Percentiles rank a stretch among this genome's conserved stretches.
phyloP scores from a whole-genome alignment of 2,113 vertebrate genomes.

The Pituophis catenifer region DNA sequence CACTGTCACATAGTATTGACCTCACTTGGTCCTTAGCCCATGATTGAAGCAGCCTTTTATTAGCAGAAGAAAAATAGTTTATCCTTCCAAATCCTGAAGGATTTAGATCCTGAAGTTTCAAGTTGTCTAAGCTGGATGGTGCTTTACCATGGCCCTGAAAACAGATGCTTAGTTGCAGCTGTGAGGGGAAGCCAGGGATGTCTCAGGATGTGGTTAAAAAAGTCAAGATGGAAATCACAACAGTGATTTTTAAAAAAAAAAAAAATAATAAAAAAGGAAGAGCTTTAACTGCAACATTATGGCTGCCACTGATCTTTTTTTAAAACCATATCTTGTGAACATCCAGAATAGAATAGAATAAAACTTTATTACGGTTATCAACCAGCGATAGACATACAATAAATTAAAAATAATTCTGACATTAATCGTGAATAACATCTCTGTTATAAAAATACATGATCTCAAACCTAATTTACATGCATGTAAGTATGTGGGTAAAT shows the following conservation, averaged over 20 bases:
- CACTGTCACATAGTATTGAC: not conserved
- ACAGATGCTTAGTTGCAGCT: not conserved
- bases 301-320: not conserved
- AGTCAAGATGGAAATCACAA: not conserved
- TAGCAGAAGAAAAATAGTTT: not conserved
- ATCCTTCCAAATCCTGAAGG: not conserved
- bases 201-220: not conserved
- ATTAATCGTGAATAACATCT: no score
- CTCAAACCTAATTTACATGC: no score
- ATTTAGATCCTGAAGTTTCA: not conserved
- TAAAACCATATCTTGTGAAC: not conserved
- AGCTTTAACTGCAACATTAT: not conserved
- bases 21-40: not conserved
- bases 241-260: not conserved
- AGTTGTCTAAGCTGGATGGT: not conserved
- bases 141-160: not conserved
- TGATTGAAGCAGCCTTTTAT: not conserved
- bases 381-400: no score
- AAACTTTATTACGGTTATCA: no score
- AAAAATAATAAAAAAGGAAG: not conserved
- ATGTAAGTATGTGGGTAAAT: no score
- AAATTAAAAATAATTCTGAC: no score
- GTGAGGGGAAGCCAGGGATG: not conserved
- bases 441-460: no score
- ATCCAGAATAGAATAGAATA: not conserved